Evolutionary conservation across 2,888 invertebrate species (phyloP), one percentile per base, ranked within the genome.

Genomic region (Cylindroiulus punctatus): DNA sequence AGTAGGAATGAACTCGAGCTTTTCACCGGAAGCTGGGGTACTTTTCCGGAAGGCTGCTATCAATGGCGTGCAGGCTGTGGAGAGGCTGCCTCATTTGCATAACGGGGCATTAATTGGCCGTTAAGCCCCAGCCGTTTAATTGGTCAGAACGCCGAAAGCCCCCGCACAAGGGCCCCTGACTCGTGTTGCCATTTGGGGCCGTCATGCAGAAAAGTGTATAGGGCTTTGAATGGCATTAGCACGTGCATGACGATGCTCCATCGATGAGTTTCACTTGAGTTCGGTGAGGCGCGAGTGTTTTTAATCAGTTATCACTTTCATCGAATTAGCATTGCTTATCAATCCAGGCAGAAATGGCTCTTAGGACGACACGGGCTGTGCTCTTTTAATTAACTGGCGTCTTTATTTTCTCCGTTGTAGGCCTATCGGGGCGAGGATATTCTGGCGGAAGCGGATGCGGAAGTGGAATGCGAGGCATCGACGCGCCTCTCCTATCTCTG

Each of bases 261-360:
- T 52, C 52, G 52, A 52, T 5, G 19, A 52, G 52, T 52, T 52
- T 14, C 12, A 52, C 17, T 52, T 52, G 52, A 52, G 52, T 4
- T 14, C 52, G 19, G 52, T 52, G 52, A 52, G 52, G 52, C 52
- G 52, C 52, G 52, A 10, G 52, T 52, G 52, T 52, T 52, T 52
- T 52, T 52, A 19, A 52, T 52, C 52, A 52, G 52, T 52, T 52
- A 52, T 52, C 52, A 19, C 52, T 52, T 52, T 52, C 52, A 52
- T 52, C 52, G 52, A 52, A 52, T 52, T 52, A 52, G 52, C 52
- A 52, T 52, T 17, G 52, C 52, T 52, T 14, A 52, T 52, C 17
- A 52, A 52, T 19, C 52, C 17, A 52, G 81, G 36, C 36, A 36
- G 81, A 81, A 81, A 30, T 19, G 76, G 30, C 76, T 76, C 2